Conservation (phyloP, 2,888 invertebrate species). For the Monochamus alternatus region DNA sequence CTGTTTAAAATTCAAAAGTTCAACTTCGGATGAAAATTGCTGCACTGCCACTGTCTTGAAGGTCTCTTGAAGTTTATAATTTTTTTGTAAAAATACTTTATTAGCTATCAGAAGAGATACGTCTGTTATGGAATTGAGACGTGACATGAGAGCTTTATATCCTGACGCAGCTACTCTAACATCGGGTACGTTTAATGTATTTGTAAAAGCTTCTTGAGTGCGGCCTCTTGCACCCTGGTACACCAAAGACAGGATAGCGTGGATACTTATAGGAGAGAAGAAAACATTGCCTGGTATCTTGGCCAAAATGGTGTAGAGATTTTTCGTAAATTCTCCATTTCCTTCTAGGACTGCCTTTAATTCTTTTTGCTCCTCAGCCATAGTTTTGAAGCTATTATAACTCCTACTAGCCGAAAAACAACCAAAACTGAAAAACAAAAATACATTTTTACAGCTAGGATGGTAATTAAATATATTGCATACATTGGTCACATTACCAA, state of each 20-base stretch:
- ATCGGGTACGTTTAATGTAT: constrained; percentile 59
- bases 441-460: neutral
- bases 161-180: constrained; percentile 43
- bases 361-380: constrained; percentile 44
- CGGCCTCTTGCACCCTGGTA: too few species aligned
- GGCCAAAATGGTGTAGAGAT: constrained; percentile 44
- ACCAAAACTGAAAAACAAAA: constrained; percentile 2
- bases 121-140: constrained; percentile 67
- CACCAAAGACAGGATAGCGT: constrained; percentile 40
- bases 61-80: too few species aligned
- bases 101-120: constrained; percentile 81
- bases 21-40: too few species aligned
- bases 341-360: too few species aligned
- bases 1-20: constrained; percentile 51
- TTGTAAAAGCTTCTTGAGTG: constrained; percentile 55
- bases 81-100: constrained; percentile 14
- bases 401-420: constrained; percentile 1
- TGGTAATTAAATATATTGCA: neutral
- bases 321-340: too few species aligned
- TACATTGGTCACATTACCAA: neutral
- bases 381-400: constrained; percentile 33
- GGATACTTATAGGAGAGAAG: constrained; percentile 70
- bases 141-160: constrained; percentile 58
- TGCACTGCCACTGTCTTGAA: too few species aligned
- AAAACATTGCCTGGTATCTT: constrained; percentile 65